phyloP scores from a whole-genome alignment of 1,140 invertebrate genomes.

The Pachypsylla venusta region DNA sequence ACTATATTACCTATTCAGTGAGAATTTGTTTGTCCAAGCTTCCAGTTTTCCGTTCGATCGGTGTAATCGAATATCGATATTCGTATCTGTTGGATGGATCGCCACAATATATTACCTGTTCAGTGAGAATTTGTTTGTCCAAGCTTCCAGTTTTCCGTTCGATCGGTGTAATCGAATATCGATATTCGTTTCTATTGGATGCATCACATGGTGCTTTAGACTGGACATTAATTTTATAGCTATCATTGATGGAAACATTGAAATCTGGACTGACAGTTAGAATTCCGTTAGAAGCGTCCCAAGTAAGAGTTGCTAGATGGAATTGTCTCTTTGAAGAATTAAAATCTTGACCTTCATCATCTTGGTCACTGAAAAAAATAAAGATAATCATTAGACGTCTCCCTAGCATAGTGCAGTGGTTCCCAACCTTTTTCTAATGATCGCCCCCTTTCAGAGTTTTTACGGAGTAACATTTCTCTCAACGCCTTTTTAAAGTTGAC shows the following conservation, averaged over 20 bases:
- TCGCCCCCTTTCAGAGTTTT: no score
- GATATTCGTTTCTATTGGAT: not conserved
- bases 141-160: not conserved
- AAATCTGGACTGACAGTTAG: not conserved
- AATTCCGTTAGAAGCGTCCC: not conserved
- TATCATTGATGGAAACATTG: not conserved
- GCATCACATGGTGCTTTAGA: not conserved
- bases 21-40: not conserved
- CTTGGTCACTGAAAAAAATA: no score
- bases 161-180: not conserved
- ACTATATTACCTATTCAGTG: not conserved
- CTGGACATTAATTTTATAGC: not conserved
- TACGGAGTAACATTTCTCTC: no score
- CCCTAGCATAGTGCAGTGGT: no score
- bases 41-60: no score
- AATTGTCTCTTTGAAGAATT: no score
- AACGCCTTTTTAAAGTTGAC: no score
- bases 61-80: no score
- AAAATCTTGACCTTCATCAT: no score
- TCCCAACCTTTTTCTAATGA: no score
- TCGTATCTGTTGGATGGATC: not conserved
- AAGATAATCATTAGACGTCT: no score
- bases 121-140: not conserved
- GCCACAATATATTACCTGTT: conserved; percentile 3
- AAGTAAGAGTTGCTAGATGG: not conserved